These are phyloP conservation scores for Molossus molossus DNA, from an alignment of 2,797 vertebrate species.

Conservation along the genomic window DNA sequence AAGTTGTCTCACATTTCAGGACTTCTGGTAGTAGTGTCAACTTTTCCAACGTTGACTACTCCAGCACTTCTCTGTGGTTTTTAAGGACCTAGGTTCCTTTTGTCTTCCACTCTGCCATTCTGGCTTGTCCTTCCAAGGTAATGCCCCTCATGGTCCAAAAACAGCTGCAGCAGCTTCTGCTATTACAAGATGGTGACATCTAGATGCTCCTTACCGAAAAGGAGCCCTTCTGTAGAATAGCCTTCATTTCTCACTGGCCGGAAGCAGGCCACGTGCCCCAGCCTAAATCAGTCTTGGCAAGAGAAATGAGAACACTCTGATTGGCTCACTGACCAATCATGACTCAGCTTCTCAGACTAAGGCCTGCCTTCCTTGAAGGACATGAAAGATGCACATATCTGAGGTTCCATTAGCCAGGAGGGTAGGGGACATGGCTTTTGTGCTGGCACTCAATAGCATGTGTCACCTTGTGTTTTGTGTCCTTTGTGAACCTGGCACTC, in stretches of 20 bases:
- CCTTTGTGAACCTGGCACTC: background rate
- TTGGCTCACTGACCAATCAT: background rate
- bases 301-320: background rate
- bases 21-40: background rate
- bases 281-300: background rate
- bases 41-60: background rate
- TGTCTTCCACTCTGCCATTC: background rate
- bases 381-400: background rate
- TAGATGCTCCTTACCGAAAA: constrained; percentile 12
- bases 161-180: background rate
- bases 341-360: background rate
- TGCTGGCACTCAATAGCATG: background rate
- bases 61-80: background rate
- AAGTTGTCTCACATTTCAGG: constrained; percentile 15
- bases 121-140: constrained; percentile 14
- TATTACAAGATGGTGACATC: background rate
- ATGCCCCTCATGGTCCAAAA: background rate
- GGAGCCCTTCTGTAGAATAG: background rate
- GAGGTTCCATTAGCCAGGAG: background rate
- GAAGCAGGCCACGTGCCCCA: background rate
- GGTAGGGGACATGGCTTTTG: background rate
- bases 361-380: background rate
- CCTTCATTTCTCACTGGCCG: constrained; percentile 30
- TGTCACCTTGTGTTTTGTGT: background rate
- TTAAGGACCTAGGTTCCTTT: background rate